Evolutionary conservation across 2,113 vertebrate species (phyloP), one percentile per base, ranked within the genome.

Genomic region (Isichthys henryi): DNA sequence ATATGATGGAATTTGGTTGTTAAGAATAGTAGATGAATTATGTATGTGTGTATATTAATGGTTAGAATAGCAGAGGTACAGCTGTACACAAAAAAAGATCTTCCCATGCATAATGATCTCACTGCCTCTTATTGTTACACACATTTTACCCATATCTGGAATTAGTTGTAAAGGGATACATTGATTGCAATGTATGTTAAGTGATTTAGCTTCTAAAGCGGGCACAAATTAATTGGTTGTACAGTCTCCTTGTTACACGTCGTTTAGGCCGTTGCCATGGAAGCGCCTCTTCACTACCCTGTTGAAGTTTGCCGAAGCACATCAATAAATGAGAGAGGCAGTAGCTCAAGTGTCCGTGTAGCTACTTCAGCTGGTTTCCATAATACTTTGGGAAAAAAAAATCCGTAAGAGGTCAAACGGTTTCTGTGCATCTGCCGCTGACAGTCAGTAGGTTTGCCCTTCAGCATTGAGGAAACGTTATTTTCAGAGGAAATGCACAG

Each of bases 221-320:
- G n/a, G 77, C 11, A 43, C 52, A 89, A n/a, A 58, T 84, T 84
- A 89, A 85, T 62, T 89, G 53, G 50, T 50, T 31, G 52, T 31
- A 13, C 21, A n/a, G 77, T 45, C 77, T 48, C 80, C 82, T 89
- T 85, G 88, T 85, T 85, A 35, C 2, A 27, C 10, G 31, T 48
- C 52, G 58, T 62, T 53, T 15, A 7, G 35, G 35, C 50, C 5
- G 88, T 89, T 89, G 23, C 88, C 48, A 89, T 89, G 80, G 88
- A 84, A 52, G 80, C 77, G 3, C 56, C 80, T 39, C 48, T 82
- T 85, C 50, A 58, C 45, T 83, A 70, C 80, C 15, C 39, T 1
- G 23, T 35, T 58, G 50, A 89, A 89, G 53, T 89, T 89, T 85
- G 23, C 50, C 52, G 45, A 19, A 70, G 53, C 21, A 31, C 56